These are phyloP conservation scores for Lacerta agilis DNA, from an alignment of 2,797 vertebrate genomes.

Conservation along the genomic window DNA sequence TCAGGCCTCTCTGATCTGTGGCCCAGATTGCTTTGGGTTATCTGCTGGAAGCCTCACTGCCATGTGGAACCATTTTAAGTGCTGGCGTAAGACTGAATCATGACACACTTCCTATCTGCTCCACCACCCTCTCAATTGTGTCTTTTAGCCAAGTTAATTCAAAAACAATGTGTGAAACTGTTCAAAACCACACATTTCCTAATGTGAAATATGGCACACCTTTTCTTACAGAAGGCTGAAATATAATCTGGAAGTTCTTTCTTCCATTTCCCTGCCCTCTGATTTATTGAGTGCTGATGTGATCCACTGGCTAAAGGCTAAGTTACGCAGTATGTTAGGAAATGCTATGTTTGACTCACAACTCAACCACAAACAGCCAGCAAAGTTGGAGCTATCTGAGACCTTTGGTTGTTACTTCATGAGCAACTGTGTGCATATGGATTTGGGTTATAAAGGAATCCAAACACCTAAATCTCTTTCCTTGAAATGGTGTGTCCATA, in stretches of 20 bases:
- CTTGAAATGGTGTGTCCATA: neutral
- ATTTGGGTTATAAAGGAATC: neutral
- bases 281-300: neutral
- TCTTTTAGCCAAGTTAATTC: neutral
- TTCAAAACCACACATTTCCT: neutral
- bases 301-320: neutral
- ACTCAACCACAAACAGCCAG: neutral
- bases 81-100: neutral
- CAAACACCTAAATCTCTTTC: neutral
- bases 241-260: constrained; percentile 6
- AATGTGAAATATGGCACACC: neutral
- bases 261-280: neutral
- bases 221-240: constrained; percentile 9
- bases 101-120: neutral
- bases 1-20: neutral
- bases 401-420: neutral
- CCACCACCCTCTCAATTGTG: neutral
- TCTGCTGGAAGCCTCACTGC: neutral
- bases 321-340: neutral
- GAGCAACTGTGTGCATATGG: too few relatives aligned
- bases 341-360: neutral
- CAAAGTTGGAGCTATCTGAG: neutral
- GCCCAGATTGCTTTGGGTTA: neutral
- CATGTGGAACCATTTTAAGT: neutral
- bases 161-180: neutral